Conservation (phyloP, 2,113 vertebrate species). For the Gulo gulo region DNA sequence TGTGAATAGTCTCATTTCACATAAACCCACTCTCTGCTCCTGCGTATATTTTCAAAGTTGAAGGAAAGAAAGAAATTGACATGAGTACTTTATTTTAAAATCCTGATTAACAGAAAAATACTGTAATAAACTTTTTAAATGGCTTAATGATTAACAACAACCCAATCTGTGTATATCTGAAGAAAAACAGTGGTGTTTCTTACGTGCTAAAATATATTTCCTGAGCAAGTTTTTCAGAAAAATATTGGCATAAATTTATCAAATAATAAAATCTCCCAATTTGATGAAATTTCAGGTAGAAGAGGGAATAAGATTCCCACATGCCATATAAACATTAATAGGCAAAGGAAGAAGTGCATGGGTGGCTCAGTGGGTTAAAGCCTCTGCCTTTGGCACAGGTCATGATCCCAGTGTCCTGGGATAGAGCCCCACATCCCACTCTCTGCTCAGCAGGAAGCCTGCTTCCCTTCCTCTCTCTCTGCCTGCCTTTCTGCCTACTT, state of each 20-base stretch:
- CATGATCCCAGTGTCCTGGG: no score
- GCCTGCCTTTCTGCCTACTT: no score
- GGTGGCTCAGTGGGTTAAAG: no score
- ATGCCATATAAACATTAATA: background rate
- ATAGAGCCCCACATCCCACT: no score
- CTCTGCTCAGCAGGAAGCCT: no score
- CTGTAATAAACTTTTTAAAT: background rate
- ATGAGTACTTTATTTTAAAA: background rate
- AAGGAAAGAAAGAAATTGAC: background rate
- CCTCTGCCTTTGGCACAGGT: no score
- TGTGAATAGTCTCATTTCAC: background rate
- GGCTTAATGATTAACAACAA: background rate
- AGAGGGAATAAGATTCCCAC: accelerated
- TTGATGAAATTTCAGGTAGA: background rate
- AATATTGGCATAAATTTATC: background rate
- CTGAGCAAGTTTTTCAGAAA: background rate
- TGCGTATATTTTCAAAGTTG: background rate
- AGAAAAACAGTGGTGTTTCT: background rate
- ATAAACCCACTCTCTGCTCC: background rate
- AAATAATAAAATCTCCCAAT: background rate
- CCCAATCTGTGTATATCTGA: background rate
- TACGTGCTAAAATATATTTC: background rate
- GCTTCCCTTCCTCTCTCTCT: no score
- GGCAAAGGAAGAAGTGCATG: no score
- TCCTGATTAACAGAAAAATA: background rate